Conservation (phyloP, 37 sponge, comb jelly and placozoan genomes). For the Dysidea cf. avara region DNA sequence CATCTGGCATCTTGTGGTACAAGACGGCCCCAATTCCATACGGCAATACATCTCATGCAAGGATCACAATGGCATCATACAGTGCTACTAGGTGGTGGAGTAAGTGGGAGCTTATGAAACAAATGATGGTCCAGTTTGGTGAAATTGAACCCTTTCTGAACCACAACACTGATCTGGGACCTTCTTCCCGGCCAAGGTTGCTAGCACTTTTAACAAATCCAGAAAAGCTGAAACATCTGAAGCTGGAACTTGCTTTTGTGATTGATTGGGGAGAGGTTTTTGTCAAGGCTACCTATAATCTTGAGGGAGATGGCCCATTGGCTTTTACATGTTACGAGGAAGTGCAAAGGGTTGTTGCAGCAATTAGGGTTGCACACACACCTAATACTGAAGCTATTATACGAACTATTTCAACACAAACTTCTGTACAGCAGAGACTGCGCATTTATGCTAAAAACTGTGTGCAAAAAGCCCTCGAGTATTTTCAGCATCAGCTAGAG, state of each 20-base stretch:
- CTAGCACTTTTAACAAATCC: constrained; percentile 26
- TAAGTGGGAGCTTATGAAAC: constrained; percentile 35
- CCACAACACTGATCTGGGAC: constrained; percentile 34
- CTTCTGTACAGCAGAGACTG: background rate
- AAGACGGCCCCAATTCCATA: too few relatives aligned
- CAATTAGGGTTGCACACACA: constrained; percentile 9
- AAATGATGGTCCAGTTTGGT: constrained; percentile 53
- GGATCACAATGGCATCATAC: constrained; percentile 42
- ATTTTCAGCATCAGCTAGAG: constrained; percentile 15
- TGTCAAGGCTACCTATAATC: constrained; percentile 47
- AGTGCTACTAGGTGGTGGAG: constrained; percentile 64
- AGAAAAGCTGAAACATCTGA: constrained; percentile 4
- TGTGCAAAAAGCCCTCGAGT: constrained; percentile 29
- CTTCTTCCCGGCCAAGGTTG: constrained; percentile 44
- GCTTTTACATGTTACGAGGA: constrained; percentile 42
- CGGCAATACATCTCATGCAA: too few relatives aligned
- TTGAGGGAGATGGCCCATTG: constrained; percentile 55
- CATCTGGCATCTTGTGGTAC: too few relatives aligned
- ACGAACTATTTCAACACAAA: background rate
- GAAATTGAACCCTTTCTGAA: constrained; percentile 44
- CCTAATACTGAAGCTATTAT: constrained; percentile 39
- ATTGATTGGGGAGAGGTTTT: constrained; percentile 45
- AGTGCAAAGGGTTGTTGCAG: constrained; percentile 5
- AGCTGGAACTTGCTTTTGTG: constrained; percentile 42
- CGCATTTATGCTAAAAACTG: constrained; percentile 15